Conservation (phyloP, 2,797 vertebrate genomes). For the Myioborus melanocephalus region DNA sequence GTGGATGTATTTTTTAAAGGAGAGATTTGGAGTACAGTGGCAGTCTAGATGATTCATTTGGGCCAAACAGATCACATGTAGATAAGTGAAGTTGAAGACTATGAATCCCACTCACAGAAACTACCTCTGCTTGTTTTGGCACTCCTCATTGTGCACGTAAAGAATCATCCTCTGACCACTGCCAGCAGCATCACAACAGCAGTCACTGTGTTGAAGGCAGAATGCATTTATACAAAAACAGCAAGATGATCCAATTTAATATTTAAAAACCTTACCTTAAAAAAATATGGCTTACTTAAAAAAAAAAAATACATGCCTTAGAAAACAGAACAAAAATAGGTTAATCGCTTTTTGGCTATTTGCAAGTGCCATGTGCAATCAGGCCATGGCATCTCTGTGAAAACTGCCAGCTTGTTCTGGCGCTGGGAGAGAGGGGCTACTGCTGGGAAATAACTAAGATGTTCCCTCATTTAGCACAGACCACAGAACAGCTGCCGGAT, state of each 20-base stretch:
- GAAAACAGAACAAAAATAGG: background rate
- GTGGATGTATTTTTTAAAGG: background rate
- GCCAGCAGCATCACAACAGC: background rate
- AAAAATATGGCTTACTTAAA: background rate
- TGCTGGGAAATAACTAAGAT: constrained; percentile 25
- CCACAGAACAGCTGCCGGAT: constrained; percentile 50
- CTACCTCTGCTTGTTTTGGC: background rate
- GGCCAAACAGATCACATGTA: background rate
- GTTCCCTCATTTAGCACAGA: constrained; percentile 28
- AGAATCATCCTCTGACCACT: background rate
- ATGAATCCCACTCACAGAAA: background rate
- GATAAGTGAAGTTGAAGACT: background rate
- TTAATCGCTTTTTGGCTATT: constrained; percentile 7
- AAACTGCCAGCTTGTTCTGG: background rate
- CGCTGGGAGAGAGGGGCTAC: background rate
- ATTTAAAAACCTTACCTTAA: background rate
- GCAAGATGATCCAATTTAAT: background rate
- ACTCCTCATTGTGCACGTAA: rapidly evolving
- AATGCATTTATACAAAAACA: background rate
- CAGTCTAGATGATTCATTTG: background rate
- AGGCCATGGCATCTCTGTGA: background rate
- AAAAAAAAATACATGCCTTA: background rate
- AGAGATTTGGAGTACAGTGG: background rate
- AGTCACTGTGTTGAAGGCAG: background rate
- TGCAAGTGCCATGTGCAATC: constrained; percentile 12